Base-by-base conservation (phyloP, 2,888 invertebrate species). In the Cancer borealis region DNA sequence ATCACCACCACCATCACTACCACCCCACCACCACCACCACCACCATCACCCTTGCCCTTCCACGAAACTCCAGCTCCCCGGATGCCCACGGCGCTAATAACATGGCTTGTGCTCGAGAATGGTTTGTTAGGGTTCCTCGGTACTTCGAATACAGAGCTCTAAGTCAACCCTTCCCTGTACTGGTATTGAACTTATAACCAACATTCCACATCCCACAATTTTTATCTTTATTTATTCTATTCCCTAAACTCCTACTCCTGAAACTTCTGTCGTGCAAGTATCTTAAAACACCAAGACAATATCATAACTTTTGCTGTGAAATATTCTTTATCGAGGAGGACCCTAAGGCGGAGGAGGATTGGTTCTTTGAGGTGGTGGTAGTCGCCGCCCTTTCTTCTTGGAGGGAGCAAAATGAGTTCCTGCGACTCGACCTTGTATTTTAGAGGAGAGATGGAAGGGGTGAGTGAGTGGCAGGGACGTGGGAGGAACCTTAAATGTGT, bases 11-110 rank as follows among this genome's bases (percentile, higher is more conserved):
- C 91, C 45, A 26, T 30, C 91, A 60, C 60, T 21, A 26, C 45
- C 91, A 60, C 54, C 39, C 54, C 39, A 49, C 60, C 46, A 8
- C 17, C 88, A 46, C 88, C 88, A 8, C 88, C 88, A 46, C 88
- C 88, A 46, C 88, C 88, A 46, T 47, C 45, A 46, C 88, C 47
- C 88, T n/a, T 47, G 46, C 10, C 88, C 88, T 47, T 47, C 88
- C 45, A 47, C 88, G 47, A 47, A 39, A 26, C 88, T 46, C 49
- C 49, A 39, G 39, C 87, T 30, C 8, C 49, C 88, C 17, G 6
- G 79, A 26, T 26, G 30, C 79, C 79, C 79, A 21, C 79, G 79
- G 21, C 79, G 26, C 30, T 79, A 79, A 79, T 79, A 79, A 79
- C 79, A 79, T 21, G 79, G 79, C 79, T 30, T 26, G 79, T 26